Conservation (phyloP, 2,797 vertebrate genomes). For the Danio jaintianensis region DNA sequence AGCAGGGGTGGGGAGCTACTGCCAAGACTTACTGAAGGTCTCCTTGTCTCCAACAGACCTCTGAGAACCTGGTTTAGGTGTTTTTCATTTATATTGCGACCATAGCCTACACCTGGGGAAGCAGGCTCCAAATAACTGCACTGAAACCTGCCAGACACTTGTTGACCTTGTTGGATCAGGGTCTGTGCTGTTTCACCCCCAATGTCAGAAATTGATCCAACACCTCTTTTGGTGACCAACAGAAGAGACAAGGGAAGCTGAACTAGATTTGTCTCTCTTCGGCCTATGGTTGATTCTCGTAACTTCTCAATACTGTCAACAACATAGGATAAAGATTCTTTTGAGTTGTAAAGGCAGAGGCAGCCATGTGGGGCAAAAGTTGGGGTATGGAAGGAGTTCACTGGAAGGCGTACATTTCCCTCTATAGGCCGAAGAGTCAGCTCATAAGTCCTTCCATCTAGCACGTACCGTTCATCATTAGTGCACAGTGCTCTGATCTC, state of each 20-base stretch:
- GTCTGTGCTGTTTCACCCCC: conserved; percentile 93
- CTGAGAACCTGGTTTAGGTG: conserved; percentile 92
- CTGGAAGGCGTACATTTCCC: conserved; percentile 94
- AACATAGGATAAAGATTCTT: conserved; percentile 95
- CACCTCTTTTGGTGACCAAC: conserved; percentile 92
- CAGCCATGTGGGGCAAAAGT: conserved; percentile 96
- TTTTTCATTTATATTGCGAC: conserved; percentile 91
- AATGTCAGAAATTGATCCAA: conserved; percentile 84
- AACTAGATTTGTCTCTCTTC: conserved; percentile 83
- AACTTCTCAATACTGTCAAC: conserved; percentile 94
- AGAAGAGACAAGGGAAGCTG: conserved; percentile 88
- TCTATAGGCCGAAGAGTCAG: conserved; percentile 94
- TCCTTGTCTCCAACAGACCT: conserved; percentile 86
- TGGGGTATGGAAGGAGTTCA: conserved; percentile 95
- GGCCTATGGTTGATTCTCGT: conserved; percentile 84
- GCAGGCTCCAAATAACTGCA: conserved; percentile 92
- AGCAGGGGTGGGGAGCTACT: conserved; percentile 79
- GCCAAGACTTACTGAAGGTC: conserved; percentile 78
- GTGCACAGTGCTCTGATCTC: conserved; percentile 95
- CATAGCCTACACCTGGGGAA: conserved; percentile 89
- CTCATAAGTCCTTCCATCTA: conserved; percentile 95
- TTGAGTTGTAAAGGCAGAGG: conserved; percentile 97
- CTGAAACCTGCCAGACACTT: conserved; percentile 89
- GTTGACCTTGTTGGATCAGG: conserved; percentile 91
- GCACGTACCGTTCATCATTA: conserved; percentile 91